phyloP scores from a whole-genome alignment of 2,888 invertebrate genomes.

The Drosophila melanosoma region DNA sequence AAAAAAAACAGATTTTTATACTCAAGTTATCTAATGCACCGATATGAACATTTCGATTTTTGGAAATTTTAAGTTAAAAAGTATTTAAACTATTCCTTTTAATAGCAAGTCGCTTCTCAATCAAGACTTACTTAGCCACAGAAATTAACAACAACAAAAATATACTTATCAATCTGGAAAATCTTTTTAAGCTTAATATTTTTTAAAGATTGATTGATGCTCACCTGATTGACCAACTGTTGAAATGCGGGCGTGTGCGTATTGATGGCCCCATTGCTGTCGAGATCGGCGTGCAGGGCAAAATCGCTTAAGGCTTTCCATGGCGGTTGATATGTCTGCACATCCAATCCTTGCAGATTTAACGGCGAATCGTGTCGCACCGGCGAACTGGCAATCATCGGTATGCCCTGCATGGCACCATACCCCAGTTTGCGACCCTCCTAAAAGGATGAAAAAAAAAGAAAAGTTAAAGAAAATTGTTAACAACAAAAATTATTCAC shows the following conservation, averaged over 20 bases:
- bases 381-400: slow-evolving; percentile 98
- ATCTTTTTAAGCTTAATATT: background rate
- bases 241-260: slow-evolving; percentile 96
- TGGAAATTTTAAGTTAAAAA: background rate
- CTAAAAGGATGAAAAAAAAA: slow-evolving; percentile 86
- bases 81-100: background rate
- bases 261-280: slow-evolving; percentile 90
- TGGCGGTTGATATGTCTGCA: slow-evolving; percentile 96
- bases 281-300: slow-evolving; percentile 97
- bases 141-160: background rate
- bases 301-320: slow-evolving; percentile 99
- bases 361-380: slow-evolving; percentile 95
- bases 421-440: slow-evolving; percentile 97
- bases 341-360: slow-evolving; percentile 94
- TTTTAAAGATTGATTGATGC: background rate
- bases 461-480: background rate
- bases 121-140: too few relatives aligned
- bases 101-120: background rate
- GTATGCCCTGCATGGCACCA: slow-evolving; percentile 98
- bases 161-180: background rate
- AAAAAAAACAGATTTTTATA: too few relatives aligned
- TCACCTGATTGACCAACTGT: slow-evolving; percentile 97
- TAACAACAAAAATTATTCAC: background rate
- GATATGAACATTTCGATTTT: too few relatives aligned
- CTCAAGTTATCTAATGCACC: too few relatives aligned